Evolutionary conservation across 2,113 vertebrate species (phyloP).

Genomic region (Oncorhynchus mykiss): DNA sequence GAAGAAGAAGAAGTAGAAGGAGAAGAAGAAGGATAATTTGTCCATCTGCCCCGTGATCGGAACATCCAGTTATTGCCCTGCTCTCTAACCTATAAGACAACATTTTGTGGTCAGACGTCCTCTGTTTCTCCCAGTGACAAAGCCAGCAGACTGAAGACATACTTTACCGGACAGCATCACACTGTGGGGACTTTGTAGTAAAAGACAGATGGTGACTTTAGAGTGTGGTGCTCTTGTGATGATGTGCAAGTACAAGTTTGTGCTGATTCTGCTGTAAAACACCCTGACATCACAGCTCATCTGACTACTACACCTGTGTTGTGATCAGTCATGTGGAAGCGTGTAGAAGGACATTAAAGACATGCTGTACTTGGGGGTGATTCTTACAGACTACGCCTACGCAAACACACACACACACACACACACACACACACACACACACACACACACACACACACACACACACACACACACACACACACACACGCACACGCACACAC

Average conservation of each 20-base stretch:
- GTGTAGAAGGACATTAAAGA: conserved; percentile 32
- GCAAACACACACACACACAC: not conserved
- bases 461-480: not conserved
- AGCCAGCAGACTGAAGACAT: conserved; percentile 12
- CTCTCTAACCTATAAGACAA: no score
- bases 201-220: conserved; percentile 51
- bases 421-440: no score
- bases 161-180: conserved; percentile 17
- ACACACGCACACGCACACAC: not conserved
- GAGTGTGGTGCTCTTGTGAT: conserved; percentile 35
- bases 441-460: not conserved
- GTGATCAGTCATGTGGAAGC: conserved; percentile 45
- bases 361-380: not conserved
- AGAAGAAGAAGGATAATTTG: no score
- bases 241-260: conserved; percentile 32
- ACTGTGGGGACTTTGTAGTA: conserved; percentile 43
- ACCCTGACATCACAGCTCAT: conserved; percentile 39
- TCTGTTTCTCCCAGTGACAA: not conserved
- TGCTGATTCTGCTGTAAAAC: conserved; percentile 49
- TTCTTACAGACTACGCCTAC: not conserved
- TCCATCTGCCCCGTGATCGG: no score
- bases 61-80: no score
- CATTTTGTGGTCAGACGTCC: no score
- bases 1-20: no score
- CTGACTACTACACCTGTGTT: conserved; percentile 17